These are phyloP conservation scores for Drosophila athabasca DNA, from an alignment of 1,140 invertebrate genomes.

Conservation along the genomic window DNA sequence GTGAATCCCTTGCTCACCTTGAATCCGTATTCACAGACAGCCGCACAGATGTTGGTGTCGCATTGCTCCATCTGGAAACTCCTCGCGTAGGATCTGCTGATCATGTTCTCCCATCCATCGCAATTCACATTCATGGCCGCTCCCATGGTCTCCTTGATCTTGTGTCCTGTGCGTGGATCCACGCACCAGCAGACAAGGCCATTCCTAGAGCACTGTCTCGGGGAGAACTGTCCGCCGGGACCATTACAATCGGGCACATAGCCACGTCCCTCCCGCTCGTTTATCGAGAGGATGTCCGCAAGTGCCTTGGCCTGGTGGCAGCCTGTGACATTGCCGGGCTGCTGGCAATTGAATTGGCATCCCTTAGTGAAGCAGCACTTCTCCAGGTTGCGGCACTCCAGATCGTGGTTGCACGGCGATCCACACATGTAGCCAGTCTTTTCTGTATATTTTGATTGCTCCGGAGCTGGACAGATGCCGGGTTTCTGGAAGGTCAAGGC, in stretches of 20 bases:
- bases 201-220: slow-evolving; percentile 91
- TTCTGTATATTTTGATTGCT: slow-evolving; percentile 80
- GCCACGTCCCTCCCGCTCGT: slow-evolving; percentile 90
- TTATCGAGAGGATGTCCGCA: slow-evolving; percentile 90
- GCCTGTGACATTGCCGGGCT: slow-evolving; percentile 88
- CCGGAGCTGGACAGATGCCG: slow-evolving; percentile 88
- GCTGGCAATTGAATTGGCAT: slow-evolving; percentile 88
- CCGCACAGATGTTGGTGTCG: slow-evolving; percentile 88
- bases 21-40: slow-evolving; percentile 93
- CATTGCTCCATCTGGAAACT: slow-evolving; percentile 84
- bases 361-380: slow-evolving; percentile 91
- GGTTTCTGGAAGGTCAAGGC: slow-evolving; percentile 89
- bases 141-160: slow-evolving; percentile 91
- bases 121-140: slow-evolving; percentile 89
- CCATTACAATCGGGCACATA: slow-evolving; percentile 92
- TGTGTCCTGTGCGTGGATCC: slow-evolving; percentile 88
- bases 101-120: slow-evolving; percentile 82
- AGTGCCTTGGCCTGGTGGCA: slow-evolving; percentile 91
- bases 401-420: slow-evolving; percentile 88
- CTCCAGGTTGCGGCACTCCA: slow-evolving; percentile 91
- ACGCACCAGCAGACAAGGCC: slow-evolving; percentile 95
- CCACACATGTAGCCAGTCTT: slow-evolving; percentile 85
- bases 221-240: slow-evolving; percentile 88
- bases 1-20: slow-evolving; percentile 82
- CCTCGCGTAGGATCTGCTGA: slow-evolving; percentile 82